These are phyloP conservation scores for Propsilocerus akamusi DNA, from an alignment of 1,140 invertebrate genomes.

Conservation along the genomic window DNA sequence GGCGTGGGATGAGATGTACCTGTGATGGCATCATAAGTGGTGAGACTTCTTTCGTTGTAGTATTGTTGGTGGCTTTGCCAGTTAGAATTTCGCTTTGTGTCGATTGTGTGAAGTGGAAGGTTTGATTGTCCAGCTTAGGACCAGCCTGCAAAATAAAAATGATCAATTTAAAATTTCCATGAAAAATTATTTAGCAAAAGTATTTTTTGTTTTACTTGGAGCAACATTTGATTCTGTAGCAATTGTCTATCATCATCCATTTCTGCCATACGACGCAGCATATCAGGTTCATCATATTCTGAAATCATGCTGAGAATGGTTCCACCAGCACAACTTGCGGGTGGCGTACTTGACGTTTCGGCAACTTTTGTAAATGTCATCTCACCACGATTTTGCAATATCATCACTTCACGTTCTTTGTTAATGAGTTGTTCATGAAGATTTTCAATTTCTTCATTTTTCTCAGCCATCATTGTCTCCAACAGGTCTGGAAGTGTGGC, in stretches of 20 bases:
- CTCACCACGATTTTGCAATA: neutral
- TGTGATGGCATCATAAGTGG: slow-evolving; percentile 12
- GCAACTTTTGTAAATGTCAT: slow-evolving; percentile 14
- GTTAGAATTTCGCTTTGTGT: neutral
- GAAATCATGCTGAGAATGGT: slow-evolving; percentile 38
- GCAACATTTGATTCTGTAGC: slow-evolving; percentile 12
- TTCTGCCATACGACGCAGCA: slow-evolving; percentile 27
- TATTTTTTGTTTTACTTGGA: too few relatives aligned
- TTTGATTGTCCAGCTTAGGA: too few relatives aligned
- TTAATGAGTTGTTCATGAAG: slow-evolving; percentile 31
- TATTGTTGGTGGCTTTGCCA: neutral
- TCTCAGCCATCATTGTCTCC: slow-evolving; percentile 41
- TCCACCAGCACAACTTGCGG: slow-evolving; percentile 20
- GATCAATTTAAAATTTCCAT: neutral
- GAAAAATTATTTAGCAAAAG: too few relatives aligned
- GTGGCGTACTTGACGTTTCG: too few relatives aligned
- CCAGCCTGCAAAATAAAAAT: too few relatives aligned
- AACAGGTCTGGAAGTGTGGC: slow-evolving; percentile 33
- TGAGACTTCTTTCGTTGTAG: neutral
- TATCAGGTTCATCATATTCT: slow-evolving; percentile 40
- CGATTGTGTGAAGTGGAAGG: neutral
- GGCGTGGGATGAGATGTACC: slow-evolving; percentile 17
- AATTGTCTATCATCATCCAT: too few relatives aligned
- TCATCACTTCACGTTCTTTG: slow-evolving; percentile 6
- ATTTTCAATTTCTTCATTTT: slow-evolving; percentile 45